These are phyloP conservation scores for Calcarius ornatus DNA, from an alignment of 2,113 vertebrate genomes.

Conservation along the genomic window DNA sequence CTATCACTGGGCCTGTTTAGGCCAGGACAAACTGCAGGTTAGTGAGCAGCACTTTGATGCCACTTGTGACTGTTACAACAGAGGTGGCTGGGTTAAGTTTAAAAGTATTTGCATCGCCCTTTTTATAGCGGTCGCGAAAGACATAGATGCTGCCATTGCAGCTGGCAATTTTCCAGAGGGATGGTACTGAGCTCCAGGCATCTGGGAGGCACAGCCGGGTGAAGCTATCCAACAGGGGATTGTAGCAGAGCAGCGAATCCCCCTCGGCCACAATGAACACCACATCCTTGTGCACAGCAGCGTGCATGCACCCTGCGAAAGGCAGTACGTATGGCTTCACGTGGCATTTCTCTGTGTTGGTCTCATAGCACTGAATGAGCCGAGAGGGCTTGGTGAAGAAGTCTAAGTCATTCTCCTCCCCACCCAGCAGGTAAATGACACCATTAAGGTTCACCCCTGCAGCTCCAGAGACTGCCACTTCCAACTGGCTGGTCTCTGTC, in stretches of 20 bases:
- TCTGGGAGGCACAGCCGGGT: constrained; percentile 93
- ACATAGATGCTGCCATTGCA: constrained; percentile 97
- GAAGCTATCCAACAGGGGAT: constrained; percentile 95
- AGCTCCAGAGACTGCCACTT: constrained; percentile 92
- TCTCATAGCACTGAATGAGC: constrained; percentile 97
- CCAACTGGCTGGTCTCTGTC: constrained; percentile 93
- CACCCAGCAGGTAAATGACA: constrained; percentile 93
- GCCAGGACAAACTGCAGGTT: constrained; percentile 98
- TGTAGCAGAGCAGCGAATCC: constrained; percentile 94
- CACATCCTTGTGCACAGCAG: constrained; percentile 94
- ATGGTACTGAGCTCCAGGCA: constrained; percentile 92
- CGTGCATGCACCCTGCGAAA: constrained; percentile 94
- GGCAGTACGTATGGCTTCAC: constrained; percentile 94
- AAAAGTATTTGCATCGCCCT: constrained; percentile 92
- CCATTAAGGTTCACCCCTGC: constrained; percentile 93
- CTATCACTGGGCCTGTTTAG: constrained; percentile 50
- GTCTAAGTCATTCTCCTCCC: constrained; percentile 97
- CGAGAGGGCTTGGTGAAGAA: constrained; percentile 98
- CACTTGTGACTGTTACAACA: constrained; percentile 90
- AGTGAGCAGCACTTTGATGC: constrained; percentile 94
- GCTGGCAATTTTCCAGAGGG: constrained; percentile 97
- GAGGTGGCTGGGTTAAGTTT: constrained; percentile 98
- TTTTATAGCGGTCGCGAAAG: constrained; percentile 95
- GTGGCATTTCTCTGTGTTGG: constrained; percentile 87
- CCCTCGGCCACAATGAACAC: constrained; percentile 96